Percentiles rank a stretch among this genome's conserved stretches.
These are phyloP conservation scores for Leptura quadrifasciata DNA, from an alignment of 2,888 invertebrate species.

Conservation along the genomic window DNA sequence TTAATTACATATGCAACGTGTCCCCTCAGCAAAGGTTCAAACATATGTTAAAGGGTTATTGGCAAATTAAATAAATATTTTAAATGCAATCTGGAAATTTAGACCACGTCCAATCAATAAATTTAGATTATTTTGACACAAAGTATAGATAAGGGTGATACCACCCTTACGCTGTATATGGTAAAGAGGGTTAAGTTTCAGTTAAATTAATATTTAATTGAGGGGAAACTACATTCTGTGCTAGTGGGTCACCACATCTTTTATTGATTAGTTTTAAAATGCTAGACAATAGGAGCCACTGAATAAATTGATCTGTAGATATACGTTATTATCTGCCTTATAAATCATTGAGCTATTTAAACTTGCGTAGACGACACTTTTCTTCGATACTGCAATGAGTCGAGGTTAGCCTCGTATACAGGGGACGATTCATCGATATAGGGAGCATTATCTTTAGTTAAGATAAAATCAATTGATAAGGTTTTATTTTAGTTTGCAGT, in stretches of 20 bases:
- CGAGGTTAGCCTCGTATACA: background rate
- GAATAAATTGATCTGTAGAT: constrained; percentile 8
- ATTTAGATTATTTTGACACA: background rate
- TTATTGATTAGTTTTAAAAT: constrained; percentile 15
- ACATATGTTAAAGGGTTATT: background rate
- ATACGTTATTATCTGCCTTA: background rate
- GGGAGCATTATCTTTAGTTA: background rate
- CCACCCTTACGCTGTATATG: background rate
- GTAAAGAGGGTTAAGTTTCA: background rate
- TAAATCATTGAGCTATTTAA: constrained; percentile 7
- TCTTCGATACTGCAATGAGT: background rate
- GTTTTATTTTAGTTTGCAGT: too few species aligned
- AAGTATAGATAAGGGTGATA: background rate
- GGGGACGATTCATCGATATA: background rate
- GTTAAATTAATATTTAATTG: constrained; percentile 21
- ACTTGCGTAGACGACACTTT: background rate
- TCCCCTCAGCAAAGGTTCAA: background rate
- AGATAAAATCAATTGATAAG: too few species aligned
- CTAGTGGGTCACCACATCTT: constrained; percentile 16
- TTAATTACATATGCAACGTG: background rate
- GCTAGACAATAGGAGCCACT: background rate
- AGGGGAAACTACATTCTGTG: background rate
- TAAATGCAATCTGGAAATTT: background rate
- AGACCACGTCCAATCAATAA: background rate
- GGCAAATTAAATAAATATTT: background rate